These are phyloP conservation scores for Brenthis daphne DNA, from an alignment of 2,888 invertebrate species.

Conservation along the genomic window DNA sequence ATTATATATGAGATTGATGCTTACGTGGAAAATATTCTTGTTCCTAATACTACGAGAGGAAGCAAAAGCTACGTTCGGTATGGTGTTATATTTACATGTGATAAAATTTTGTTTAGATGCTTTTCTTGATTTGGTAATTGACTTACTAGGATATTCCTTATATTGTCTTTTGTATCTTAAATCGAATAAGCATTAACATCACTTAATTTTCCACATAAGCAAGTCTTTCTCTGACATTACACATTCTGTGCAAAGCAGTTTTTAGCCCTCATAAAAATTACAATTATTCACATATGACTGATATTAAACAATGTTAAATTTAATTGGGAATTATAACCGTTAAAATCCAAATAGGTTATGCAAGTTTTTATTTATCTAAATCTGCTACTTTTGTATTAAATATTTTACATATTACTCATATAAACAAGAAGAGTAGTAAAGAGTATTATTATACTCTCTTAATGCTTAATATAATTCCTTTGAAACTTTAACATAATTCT, in stretches of 20 bases:
- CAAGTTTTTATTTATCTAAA: slow-evolving; percentile 3
- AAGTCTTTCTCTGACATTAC: slow-evolving; percentile 2
- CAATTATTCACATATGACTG: slow-evolving; percentile 2
- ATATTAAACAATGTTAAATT: slow-evolving; percentile 6
- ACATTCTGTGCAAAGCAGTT: neutral
- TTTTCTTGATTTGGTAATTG: neutral
- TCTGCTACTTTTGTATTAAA: slow-evolving; percentile 1
- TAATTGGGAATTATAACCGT: neutral
- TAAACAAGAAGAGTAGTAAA: too few species aligned
- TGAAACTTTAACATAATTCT: slow-evolving; percentile 1
- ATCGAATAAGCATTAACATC: neutral
- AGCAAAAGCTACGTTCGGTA: neutral
- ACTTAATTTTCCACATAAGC: neutral
- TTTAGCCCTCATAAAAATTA: slow-evolving; percentile 6
- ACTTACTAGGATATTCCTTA: neutral
- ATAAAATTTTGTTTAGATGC: neutral
- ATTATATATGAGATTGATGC: slow-evolving; percentile 7
- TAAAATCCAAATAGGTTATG: neutral
- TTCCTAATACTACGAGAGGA: neutral
- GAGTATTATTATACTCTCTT: neutral
- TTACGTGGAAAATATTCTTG: neutral
- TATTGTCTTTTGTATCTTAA: neutral
- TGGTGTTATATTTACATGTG: neutral
- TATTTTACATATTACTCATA: neutral
- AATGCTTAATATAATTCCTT: slow-evolving; percentile 1